A percentile compares a stretch with the other conserved stretches of the same genome.
Conservation (phyloP, 1,140 invertebrate species). For the Drosophila santomea region DNA sequence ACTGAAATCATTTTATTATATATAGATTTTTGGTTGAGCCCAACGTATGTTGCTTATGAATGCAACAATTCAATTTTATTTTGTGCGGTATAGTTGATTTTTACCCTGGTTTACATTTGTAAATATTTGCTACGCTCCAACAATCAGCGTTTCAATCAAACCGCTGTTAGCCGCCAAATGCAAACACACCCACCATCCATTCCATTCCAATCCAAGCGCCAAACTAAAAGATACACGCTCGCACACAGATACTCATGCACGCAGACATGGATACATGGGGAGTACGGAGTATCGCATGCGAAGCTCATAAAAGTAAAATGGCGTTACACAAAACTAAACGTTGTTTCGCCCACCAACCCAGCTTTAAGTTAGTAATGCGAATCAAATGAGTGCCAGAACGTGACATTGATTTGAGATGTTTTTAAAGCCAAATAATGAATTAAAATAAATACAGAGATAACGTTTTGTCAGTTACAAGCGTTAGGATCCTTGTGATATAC, state of each 20-base stretch:
- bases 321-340: conserved; percentile 68
- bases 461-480: neutral
- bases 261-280: conserved; percentile 16
- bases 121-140: conserved; percentile 57
- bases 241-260: conserved; percentile 21
- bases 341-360: conserved; percentile 10
- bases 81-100: conserved; percentile 8
- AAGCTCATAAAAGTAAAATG: conserved; percentile 72
- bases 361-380: conserved; percentile 19
- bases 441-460: neutral
- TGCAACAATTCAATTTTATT: conserved; percentile 28
- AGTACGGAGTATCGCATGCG: conserved; percentile 33
- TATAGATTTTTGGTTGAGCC: too few relatives aligned
- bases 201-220: neutral
- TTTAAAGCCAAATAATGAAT: neutral
- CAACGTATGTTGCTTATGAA: conserved; percentile 11
- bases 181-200: conserved; percentile 39
- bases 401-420: conserved; percentile 2
- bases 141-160: conserved; percentile 62
- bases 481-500: neutral
- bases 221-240: conserved; percentile 32
- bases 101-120: conserved; percentile 42
- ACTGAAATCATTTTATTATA: too few relatives aligned
- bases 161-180: conserved; percentile 34
- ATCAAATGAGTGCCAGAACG: conserved; percentile 19